Base-by-base conservation (phyloP, 2,113 vertebrate species). In the Bubo blakistoni region DNA sequence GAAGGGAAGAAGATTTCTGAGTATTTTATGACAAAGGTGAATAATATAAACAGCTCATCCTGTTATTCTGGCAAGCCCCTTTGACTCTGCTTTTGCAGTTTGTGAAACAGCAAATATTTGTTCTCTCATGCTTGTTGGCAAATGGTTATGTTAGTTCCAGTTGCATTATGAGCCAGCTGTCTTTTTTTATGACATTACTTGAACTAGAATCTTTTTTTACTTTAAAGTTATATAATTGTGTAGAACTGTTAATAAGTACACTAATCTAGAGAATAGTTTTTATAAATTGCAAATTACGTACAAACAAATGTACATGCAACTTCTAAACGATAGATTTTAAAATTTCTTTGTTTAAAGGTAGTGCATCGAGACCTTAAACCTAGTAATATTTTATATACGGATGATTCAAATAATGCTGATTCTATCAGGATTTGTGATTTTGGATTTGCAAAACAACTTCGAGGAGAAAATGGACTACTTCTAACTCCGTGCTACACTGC, bases 401-500 rank as follows among this genome's bases (percentile, higher is more conserved):
- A 99, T 73, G 99, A 99, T 93, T 99, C 99, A 34, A 99, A 99
- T 76, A 99, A 98, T 96, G 98, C 99, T 14, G 99, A 99, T 96
- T 99, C 99, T n/a, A 99, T 99, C 92, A 98, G 98, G 79, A 99
- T 99, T 96, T 99, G 99, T 97, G 99, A 99, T 96, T 99, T 99
- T 98, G 99, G 99, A 67, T 99, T 99, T 90, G 99, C 99, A 73
- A 99, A 99, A 96, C 99, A 99, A 95, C 98, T 99, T 83, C 97
- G 99, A 61, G 99, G 99, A 89, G 99, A 99, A 79, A 99, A 99
- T 90, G 99, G 99, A 70, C 98, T 99, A 42, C 99, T 99, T 32
- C 98, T 99, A 67, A 99, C 99, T 38, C 99, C 99, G 0, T 99
- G 99, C 96, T 99, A 99, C 97, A 99, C 99, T 19, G 99, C 99